phyloP scores from a whole-genome alignment of 2,797 vertebrate species.

The Coracias cyanogaster region DNA sequence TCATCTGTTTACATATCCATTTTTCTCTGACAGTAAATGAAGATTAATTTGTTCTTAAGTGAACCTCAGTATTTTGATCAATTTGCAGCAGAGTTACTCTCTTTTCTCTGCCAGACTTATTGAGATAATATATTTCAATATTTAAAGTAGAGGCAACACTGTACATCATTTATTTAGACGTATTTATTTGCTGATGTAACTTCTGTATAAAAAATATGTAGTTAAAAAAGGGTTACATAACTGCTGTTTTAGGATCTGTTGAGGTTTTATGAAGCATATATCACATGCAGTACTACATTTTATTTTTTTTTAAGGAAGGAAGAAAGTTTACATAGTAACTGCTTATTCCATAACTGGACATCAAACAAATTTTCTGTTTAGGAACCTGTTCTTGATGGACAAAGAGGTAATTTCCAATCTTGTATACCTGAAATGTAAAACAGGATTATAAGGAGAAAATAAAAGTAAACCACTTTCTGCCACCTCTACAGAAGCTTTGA shows the following conservation, averaged over 20 bases:
- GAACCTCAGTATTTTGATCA: background rate
- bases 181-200: slow-evolving; percentile 36
- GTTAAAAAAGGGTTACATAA: background rate
- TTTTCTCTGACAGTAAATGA: slow-evolving; percentile 1
- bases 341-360: background rate
- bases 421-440: background rate
- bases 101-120: slow-evolving; percentile 9
- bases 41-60: slow-evolving; percentile 24
- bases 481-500: background rate
- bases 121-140: slow-evolving; percentile 19
- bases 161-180: slow-evolving; percentile 1
- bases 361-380: background rate
- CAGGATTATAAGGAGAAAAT: background rate
- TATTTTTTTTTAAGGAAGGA: background rate
- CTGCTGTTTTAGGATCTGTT: background rate
- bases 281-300: background rate
- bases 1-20: slow-evolving; percentile 20
- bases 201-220: background rate
- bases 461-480: background rate
- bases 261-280: background rate
- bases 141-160: slow-evolving; percentile 21
- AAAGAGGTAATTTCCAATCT: background rate
- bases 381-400: background rate
- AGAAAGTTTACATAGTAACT: background rate
- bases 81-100: background rate